These are phyloP conservation scores for Rhynchophorus ferrugineus DNA, from an alignment of 1,140 invertebrate species.

Conservation along the genomic window DNA sequence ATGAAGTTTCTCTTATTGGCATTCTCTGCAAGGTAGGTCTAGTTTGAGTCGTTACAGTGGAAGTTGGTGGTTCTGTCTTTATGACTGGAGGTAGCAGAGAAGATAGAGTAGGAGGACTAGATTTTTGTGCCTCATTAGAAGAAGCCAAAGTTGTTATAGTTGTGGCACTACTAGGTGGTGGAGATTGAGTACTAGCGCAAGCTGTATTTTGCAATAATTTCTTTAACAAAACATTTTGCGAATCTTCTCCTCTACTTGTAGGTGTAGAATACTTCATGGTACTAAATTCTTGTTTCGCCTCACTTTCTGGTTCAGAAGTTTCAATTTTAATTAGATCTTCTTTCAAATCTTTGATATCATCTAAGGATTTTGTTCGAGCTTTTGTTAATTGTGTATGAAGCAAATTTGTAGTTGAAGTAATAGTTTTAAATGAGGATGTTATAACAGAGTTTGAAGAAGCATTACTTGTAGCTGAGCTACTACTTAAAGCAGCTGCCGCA, in stretches of 20 bases:
- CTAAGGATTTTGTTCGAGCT: conserved; percentile 25
- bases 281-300: conserved; percentile 37
- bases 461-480: conserved; percentile 5
- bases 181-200: conserved; percentile 48
- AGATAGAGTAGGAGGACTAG: conserved; percentile 55
- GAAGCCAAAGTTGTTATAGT: conserved; percentile 51
- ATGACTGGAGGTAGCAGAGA: conserved; percentile 40
- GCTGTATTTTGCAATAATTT: conserved; percentile 82
- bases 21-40: conserved; percentile 20
- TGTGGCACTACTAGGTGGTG: conserved; percentile 42
- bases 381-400: conserved; percentile 50
- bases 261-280: conserved; percentile 37
- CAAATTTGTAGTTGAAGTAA: conserved; percentile 34
- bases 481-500: conserved; percentile 13
- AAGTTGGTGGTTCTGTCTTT: conserved; percentile 30
- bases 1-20: conserved; percentile 49
- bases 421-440: conserved; percentile 22
- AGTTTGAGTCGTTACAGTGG: conserved; percentile 16
- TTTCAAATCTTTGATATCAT: conserved; percentile 29
- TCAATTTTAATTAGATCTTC: conserved; percentile 15
- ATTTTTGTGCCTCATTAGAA: conserved; percentile 64
- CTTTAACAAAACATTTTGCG: conserved; percentile 83
- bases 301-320: conserved; percentile 4
- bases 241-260: conserved; percentile 56
- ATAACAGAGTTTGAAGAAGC: conserved; percentile 12